Conservation (phyloP, 2,888 invertebrate genomes). For the Agrilus cyanescens region DNA sequence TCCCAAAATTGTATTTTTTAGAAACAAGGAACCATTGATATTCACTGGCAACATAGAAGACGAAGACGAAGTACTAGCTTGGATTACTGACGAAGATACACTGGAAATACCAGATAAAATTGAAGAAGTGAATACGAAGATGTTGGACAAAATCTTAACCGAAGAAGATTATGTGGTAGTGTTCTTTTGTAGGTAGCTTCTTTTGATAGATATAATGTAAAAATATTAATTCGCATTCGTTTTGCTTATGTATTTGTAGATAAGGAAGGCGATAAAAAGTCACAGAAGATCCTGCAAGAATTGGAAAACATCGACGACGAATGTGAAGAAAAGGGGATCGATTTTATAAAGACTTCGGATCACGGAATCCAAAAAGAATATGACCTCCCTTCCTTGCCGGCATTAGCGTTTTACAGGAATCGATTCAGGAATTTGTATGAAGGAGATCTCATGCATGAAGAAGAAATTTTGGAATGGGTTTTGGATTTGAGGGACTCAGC, state of each 20-base stretch:
- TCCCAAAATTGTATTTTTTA: slow-evolving; percentile 80
- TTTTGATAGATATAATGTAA: neutral
- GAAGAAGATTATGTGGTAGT: slow-evolving; percentile 85
- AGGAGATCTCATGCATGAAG: slow-evolving; percentile 86
- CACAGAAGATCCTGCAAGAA: slow-evolving; percentile 77
- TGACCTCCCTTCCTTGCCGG: slow-evolving; percentile 68
- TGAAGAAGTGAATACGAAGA: slow-evolving; percentile 81
- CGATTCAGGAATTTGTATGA: slow-evolving; percentile 80
- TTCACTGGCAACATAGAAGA: slow-evolving; percentile 77
- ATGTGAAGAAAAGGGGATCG: slow-evolving; percentile 82
- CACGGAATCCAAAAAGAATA: slow-evolving; percentile 79
- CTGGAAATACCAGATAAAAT: slow-evolving; percentile 85
- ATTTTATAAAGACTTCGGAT: slow-evolving; percentile 86
- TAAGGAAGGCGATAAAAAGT: slow-evolving; percentile 80
- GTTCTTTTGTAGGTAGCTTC: slow-evolving; percentile 70
- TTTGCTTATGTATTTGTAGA: slow-evolving; percentile 43
- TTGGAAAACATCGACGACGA: slow-evolving; percentile 89
- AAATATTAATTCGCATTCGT: slow-evolving; percentile 1
- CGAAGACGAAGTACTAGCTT: slow-evolving; percentile 81
- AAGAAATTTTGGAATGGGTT: slow-evolving; percentile 83
- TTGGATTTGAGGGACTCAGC: slow-evolving; percentile 70
- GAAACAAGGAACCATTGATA: slow-evolving; percentile 79
- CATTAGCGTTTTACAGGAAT: slow-evolving; percentile 76
- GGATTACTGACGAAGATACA: slow-evolving; percentile 85
- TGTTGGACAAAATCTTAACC: slow-evolving; percentile 80